Base-by-base conservation (phyloP, 1,140 invertebrate species). In the Ephestia elutella region DNA sequence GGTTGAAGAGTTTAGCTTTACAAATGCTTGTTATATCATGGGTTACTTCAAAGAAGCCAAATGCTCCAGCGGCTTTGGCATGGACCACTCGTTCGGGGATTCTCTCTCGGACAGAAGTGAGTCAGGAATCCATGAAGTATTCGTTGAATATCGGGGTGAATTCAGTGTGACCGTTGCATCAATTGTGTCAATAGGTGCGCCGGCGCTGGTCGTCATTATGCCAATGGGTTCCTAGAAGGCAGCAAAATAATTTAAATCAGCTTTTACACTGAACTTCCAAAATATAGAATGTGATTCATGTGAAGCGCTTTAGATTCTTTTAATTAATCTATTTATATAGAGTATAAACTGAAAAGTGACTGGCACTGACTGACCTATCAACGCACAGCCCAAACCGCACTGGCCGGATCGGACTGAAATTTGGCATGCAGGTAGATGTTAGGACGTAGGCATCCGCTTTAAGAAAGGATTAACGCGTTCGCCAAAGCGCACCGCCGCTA, bases 21-120 rank as follows among this genome's bases (percentile, higher is more conserved):
- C 90, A 92, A 73, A 97, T 97, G 60, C 95, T 92, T 3, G 92
- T 92, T 35, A 99, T 96, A 71, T 98, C 96, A 72, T 98, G 94
- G 0, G 97, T 99, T 5, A 97, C 94, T 89, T 98, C 96, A 75
- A 99, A 98, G 73, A 97, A 98, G 0, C 98, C 98, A 89, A 98
- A 98, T 2, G 97, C 98, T 38, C 96, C 97, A 35, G 94, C 95
- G 69, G 96, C 97, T 87, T 98, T 98, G 0, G 97, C 97, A 81
- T 99, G 97, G 0, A 98, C 97, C 0, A 98, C 94, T 61, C 98
- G 91, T 83, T 99, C 97, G 0, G 97, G 97, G 69, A 99, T 99
- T 59, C 98, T 91, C 86, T 99, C 98, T 15, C 96, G 86, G 66
- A 94, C 92, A 69, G 99, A 97, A 81, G 97, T 96, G 0, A 95